Conservation (phyloP, 2,113 vertebrate genomes). For the Amphilophus citrinellus region DNA sequence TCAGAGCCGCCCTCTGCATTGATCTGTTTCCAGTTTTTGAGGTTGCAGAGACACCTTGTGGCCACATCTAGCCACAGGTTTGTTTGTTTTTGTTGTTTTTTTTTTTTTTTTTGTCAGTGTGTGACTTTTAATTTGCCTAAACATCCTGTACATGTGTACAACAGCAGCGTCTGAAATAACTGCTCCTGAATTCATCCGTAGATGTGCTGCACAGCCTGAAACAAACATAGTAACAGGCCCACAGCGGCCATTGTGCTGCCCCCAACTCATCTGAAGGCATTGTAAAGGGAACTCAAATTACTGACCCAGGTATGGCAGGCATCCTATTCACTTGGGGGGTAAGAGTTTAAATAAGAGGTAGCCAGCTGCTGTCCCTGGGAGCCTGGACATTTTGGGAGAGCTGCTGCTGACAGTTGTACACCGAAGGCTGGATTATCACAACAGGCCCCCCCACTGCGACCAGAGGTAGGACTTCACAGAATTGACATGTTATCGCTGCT, state of each 20-base stretch:
- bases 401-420: conserved; percentile 67
- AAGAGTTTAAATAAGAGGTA: conserved; percentile 84
- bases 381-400: conserved; percentile 64
- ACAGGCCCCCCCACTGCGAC: conserved; percentile 22
- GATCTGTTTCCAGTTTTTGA: conserved; percentile 16
- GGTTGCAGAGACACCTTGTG: conserved; percentile 73
- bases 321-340: conserved; percentile 81
- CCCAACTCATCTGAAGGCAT: conserved; percentile 82
- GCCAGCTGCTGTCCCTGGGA: conserved; percentile 80
- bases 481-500: conserved; percentile 24
- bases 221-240: conserved; percentile 42
- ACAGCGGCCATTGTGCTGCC: conserved; percentile 38
- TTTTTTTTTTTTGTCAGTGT: background rate
- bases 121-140: conserved; percentile 6
- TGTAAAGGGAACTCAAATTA: conserved; percentile 84
- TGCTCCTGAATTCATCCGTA: conserved; percentile 6
- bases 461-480: conserved; percentile 67
- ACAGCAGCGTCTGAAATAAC: conserved; percentile 33
- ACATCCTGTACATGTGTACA: conserved; percentile 19
- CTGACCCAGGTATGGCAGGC: conserved; percentile 87
- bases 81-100: no score
- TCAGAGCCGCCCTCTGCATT: background rate
- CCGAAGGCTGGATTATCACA: conserved; percentile 67
- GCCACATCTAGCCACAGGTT: background rate
- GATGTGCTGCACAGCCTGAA: background rate